Conservation (phyloP, 2,888 invertebrate genomes). For the Trissoscelio sp. region DNA sequence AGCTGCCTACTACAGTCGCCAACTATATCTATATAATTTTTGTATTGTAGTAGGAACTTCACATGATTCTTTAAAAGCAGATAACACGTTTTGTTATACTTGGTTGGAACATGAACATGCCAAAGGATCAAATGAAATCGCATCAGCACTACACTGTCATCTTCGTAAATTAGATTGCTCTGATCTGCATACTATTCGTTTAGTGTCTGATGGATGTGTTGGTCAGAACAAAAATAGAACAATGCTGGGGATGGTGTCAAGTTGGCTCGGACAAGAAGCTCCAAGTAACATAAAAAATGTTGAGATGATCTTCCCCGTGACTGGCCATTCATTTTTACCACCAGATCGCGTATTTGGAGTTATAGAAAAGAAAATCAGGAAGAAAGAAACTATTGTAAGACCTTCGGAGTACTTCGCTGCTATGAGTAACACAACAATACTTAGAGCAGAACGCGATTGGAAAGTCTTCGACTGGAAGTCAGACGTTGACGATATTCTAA, state of each 20-base stretch:
- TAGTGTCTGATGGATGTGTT: constrained; percentile 33
- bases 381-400: constrained; percentile 23
- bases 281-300: background rate
- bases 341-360: constrained; percentile 29
- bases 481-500: background rate
- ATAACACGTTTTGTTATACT: constrained; percentile 21
- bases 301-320: constrained; percentile 34
- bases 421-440: constrained; percentile 11
- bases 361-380: constrained; percentile 22
- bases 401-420: background rate
- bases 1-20: constrained; percentile 24
- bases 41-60: constrained; percentile 25
- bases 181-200: constrained; percentile 4
- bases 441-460: constrained; percentile 27
- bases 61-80: background rate
- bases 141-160: constrained; percentile 1
- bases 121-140: constrained; percentile 34
- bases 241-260: constrained; percentile 8
- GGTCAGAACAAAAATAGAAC: constrained; percentile 30
- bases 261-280: constrained; percentile 5
- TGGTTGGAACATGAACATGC: constrained; percentile 34
- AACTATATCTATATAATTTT: constrained; percentile 28
- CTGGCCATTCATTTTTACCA: constrained; percentile 36
- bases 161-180: background rate
- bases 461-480: constrained; percentile 30